Evolutionary conservation across 35 echinoderm and acorn worm genomes (phyloP), one percentile per base, ranked within the genome.

Genomic region (Hemicentrotus pulcherrimus): DNA sequence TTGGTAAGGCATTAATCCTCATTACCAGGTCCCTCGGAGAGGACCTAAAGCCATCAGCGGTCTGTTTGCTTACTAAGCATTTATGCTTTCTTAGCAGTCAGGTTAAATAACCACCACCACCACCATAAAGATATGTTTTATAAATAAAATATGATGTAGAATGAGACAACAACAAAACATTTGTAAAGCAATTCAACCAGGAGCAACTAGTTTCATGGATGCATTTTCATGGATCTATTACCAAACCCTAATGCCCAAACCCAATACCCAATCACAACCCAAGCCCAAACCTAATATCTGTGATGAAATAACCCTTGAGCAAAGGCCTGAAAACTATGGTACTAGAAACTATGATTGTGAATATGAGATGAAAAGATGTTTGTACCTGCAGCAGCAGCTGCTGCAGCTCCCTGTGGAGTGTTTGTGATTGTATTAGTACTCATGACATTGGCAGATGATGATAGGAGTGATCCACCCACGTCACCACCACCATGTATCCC

Each of bases 351-450:
- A 28, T 78, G 22, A 78, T 22, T 28, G 5, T 78, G 24, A 78
- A n/a, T 28, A 5, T 28, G 24, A 28, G 65, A 78, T n/a, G 65
- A 78, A 78, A 78, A 8, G 28, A 78, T 78, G 65, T 28, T 22
- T 10, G 90, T 94, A 98, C 97, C 97, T 96, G 95, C 96, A 85
- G 95, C 96, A 32, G 97, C 95, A 47, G 97, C 96, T 16, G 97
- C 95, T 32, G 97, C 96, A 47, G 96, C 91, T 32, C 93, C 97
- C 50, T 95, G 96, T 91, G 95, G 86, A 47, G 95, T 97, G 65
- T 97, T 94, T 58, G 96, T 92, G 9, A 99, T 94, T 5, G 97
- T 95, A 86, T 94, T 95, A 13, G 98, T 96, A 52, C 97, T 96
- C 9, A 94, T 52, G 11, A 96, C 48, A 33, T 96, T 95, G 13